These are phyloP conservation scores for Scalopus aquaticus DNA, from an alignment of 2,113 vertebrate species.

Conservation along the genomic window DNA sequence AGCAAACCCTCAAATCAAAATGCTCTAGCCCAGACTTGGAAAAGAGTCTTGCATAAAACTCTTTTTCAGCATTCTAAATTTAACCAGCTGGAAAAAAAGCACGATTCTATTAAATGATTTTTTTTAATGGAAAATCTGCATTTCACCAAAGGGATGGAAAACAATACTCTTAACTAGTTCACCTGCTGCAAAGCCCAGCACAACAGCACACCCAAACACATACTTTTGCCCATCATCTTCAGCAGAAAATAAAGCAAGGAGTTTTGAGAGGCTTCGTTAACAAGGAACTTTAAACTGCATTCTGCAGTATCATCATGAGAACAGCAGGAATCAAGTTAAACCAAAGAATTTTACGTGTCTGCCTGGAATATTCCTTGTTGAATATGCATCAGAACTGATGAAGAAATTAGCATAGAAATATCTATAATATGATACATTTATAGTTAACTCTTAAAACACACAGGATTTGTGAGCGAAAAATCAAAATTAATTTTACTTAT, in stretches of 20 bases:
- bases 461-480: background rate
- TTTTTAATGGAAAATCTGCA: constrained; percentile 28
- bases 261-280: constrained; percentile 23
- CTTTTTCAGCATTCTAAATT: constrained; percentile 30
- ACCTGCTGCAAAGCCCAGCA: background rate
- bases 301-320: constrained; percentile 2
- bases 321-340: background rate
- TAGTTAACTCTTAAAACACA: background rate
- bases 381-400: constrained; percentile 11
- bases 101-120: constrained; percentile 15
- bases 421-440: background rate
- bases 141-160: constrained; percentile 29
- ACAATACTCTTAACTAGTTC: background rate
- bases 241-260: background rate
- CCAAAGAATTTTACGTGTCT: constrained; percentile 16
- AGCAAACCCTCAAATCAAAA: background rate
- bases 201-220: background rate
- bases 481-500: background rate
- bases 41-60: background rate
- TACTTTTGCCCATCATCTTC: background rate
- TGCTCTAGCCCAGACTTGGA: background rate
- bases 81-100: constrained; percentile 47
- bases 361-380: background rate
- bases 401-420: background rate
- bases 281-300: background rate